Evolutionary conservation across 2,888 invertebrate species (phyloP).

Genomic region (Acheta domesticus): DNA sequence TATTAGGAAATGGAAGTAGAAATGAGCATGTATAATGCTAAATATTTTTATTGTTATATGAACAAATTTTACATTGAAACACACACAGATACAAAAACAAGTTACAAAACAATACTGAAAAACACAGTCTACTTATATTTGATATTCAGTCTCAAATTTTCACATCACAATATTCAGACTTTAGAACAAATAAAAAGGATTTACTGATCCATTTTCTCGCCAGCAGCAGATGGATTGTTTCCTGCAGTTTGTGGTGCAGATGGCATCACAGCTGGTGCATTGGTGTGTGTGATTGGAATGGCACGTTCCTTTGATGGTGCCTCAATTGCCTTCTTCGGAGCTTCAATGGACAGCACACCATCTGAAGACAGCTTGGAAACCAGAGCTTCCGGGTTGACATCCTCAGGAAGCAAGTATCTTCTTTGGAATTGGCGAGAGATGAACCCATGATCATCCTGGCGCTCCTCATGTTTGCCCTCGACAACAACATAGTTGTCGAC

Average conservation of each 20-base stretch:
- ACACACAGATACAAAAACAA: too few relatives aligned
- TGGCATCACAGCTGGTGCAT: constrained; percentile 25
- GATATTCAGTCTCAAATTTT: too few relatives aligned
- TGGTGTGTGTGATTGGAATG: constrained; percentile 26
- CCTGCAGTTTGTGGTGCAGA: too few relatives aligned
- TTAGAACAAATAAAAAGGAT: neutral
- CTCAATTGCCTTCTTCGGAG: constrained; percentile 40
- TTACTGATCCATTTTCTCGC: neutral
- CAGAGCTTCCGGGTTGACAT: constrained; percentile 45
- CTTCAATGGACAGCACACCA: constrained; percentile 47
- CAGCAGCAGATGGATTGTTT: neutral
- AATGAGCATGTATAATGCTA: too few relatives aligned
- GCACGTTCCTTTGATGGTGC: constrained; percentile 23
- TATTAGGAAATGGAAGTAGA: too few relatives aligned
- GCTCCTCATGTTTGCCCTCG: constrained; percentile 53
- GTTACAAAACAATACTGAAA: too few relatives aligned
- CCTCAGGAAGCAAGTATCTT: constrained; percentile 50
- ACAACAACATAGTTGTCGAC: constrained; percentile 46
- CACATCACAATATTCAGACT: too few relatives aligned
- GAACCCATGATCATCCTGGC: constrained; percentile 51
- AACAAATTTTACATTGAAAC: too few relatives aligned
- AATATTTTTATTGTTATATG: too few relatives aligned
- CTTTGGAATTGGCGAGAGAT: constrained; percentile 52
- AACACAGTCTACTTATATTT: too few relatives aligned
- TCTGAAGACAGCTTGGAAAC: constrained; percentile 46